Evolutionary conservation across 1,140 invertebrate species (phyloP).

Genomic region (Caerostris extrusa): DNA sequence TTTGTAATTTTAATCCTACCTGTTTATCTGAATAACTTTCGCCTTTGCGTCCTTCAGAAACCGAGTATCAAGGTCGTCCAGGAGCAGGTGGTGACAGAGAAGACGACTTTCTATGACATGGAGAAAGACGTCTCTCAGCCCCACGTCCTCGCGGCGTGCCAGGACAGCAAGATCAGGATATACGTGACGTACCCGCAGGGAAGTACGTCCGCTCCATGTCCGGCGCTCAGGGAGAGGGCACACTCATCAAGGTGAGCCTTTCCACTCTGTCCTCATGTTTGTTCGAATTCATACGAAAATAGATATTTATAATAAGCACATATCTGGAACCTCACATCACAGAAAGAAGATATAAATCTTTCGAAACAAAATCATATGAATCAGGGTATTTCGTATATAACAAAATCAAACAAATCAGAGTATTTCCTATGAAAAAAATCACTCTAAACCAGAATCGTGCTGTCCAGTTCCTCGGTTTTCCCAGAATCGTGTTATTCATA

Average conservation of each 20-base stretch:
- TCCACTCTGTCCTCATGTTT: not conserved
- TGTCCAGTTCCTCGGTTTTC: too few relatives aligned
- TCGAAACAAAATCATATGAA: too few relatives aligned
- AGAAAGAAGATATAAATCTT: too few relatives aligned
- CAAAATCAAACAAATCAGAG: too few relatives aligned
- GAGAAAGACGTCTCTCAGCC: slow-evolving; percentile 94
- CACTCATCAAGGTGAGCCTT: slow-evolving; percentile 90
- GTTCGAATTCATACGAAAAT: not conserved
- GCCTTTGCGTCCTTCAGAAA: slow-evolving; percentile 4
- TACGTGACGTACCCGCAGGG: slow-evolving; percentile 93
- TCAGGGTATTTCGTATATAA: too few relatives aligned
- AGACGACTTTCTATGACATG: slow-evolving; percentile 98
- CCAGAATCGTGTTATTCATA: too few relatives aligned
- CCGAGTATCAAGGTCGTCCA: slow-evolving; percentile 85
- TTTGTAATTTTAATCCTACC: too few relatives aligned
- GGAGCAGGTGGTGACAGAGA: slow-evolving; percentile 93
- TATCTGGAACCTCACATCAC: too few relatives aligned
- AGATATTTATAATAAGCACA: too few relatives aligned
- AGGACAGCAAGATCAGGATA: slow-evolving; percentile 96
- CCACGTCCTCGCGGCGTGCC: slow-evolving; percentile 96
- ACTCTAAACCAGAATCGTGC: too few relatives aligned
- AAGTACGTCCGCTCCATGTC: slow-evolving; percentile 96
- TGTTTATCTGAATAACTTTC: too few relatives aligned
- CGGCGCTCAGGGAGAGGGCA: slow-evolving; percentile 94
- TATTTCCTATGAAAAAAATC: too few relatives aligned